Percentiles rank a stretch among this genome's conserved stretches.
phyloP scores from a whole-genome alignment of 2,888 invertebrate species.

The Myopa tessellatipennis region DNA sequence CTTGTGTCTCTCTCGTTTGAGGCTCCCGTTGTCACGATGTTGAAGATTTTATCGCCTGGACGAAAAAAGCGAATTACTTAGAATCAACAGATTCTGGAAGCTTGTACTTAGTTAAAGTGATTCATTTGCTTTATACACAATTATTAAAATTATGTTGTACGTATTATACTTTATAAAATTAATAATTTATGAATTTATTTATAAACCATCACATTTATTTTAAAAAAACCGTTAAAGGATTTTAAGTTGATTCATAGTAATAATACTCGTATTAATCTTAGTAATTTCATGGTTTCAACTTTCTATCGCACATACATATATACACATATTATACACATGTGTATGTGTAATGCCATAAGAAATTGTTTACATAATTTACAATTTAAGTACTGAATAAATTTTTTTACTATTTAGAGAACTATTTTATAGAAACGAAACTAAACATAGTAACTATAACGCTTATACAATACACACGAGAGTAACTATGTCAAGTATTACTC shows the following conservation, averaged over 20 bases:
- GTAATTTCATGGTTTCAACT: not conserved
- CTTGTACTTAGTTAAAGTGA: not conserved
- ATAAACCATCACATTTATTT: constrained; percentile 36
- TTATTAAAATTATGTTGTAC: no score
- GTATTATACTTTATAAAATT: constrained; percentile 7
- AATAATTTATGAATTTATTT: constrained; percentile 21
- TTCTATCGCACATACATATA: not conserved
- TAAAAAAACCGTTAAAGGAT: constrained; percentile 4
- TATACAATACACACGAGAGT: no score
- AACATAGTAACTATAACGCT: no score
- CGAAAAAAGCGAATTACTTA: constrained; percentile 67
- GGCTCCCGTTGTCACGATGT: constrained; percentile 86
- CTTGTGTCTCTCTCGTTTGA: constrained; percentile 85
- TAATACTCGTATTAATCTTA: not conserved
- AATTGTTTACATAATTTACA: not conserved
- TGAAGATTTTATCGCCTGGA: constrained; percentile 77
- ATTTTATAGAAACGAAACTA: no score
- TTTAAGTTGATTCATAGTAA: not conserved
- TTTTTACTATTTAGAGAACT: not conserved
- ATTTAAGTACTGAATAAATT: not conserved
- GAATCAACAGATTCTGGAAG: not conserved
- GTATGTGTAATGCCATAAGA: not conserved
- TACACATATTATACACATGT: no score
- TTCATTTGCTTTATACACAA: not conserved
- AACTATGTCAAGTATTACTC: no score